Conservation (phyloP, 2,113 vertebrate genomes). For the Channa argus region DNA sequence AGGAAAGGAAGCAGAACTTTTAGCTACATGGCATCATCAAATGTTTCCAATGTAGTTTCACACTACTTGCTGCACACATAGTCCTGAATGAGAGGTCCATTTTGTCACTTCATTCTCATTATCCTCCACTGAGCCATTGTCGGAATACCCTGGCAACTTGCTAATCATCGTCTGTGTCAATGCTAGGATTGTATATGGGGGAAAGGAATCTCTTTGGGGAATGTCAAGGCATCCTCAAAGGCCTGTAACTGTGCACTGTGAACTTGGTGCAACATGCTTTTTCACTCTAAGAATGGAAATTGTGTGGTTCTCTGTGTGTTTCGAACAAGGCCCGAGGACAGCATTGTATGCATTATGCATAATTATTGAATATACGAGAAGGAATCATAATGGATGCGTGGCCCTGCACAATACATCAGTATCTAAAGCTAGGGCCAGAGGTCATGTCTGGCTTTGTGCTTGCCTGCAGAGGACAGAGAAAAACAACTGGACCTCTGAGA, state of each 20-base stretch:
- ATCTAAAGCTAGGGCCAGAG: constrained; percentile 58
- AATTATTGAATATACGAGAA: constrained; percentile 52
- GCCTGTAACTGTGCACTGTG: constrained; percentile 3
- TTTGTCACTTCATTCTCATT: constrained; percentile 56
- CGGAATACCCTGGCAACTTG: constrained; percentile 64
- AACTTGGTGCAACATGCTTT: constrained; percentile 47
- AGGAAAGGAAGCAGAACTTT: constrained; percentile 1
- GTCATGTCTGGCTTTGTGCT: constrained; percentile 67
- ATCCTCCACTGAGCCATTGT: constrained; percentile 55
- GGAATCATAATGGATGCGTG: constrained; percentile 48
- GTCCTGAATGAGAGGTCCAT: constrained; percentile 65
- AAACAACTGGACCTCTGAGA: constrained; percentile 72
- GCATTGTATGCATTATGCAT: constrained; percentile 51
- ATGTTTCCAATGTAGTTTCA: constrained; percentile 28
- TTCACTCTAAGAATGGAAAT: constrained; percentile 39
- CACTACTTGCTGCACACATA: constrained; percentile 47
- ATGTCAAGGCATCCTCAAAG: constrained; percentile 64
- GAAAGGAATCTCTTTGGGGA: constrained; percentile 74
- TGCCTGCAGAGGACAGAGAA: constrained; percentile 42
- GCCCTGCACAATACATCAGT: constrained; percentile 60
- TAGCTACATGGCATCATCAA: constrained; percentile 11
- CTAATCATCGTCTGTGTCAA: constrained; percentile 67
- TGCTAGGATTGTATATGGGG: constrained; percentile 73
- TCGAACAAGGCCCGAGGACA: constrained; percentile 30
- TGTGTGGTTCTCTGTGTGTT: constrained; percentile 9